phyloP scores from a whole-genome alignment of 2,888 invertebrate genomes.

The Apodemia zela region DNA sequence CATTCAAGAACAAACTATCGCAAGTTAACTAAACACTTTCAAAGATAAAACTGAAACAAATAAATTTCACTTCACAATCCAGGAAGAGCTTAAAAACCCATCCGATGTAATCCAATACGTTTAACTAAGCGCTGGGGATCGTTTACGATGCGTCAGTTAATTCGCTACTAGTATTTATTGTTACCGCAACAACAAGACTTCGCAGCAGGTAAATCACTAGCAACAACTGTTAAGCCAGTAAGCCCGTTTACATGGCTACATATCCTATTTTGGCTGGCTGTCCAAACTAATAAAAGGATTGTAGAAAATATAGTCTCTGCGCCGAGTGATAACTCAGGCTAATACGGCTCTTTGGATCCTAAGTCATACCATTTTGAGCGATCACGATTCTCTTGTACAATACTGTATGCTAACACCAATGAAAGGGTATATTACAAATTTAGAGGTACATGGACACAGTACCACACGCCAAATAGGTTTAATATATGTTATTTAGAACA shows the following conservation, averaged over 20 bases:
- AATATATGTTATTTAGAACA: slow-evolving; percentile 13
- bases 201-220: slow-evolving; percentile 44
- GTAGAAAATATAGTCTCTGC: slow-evolving; percentile 24
- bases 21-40: slow-evolving; percentile 15
- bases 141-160: slow-evolving; percentile 28
- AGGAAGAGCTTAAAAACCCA: slow-evolving; percentile 28
- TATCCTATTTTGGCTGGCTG: slow-evolving; percentile 28
- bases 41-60: slow-evolving; percentile 18
- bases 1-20: slow-evolving; percentile 2
- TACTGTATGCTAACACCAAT: slow-evolving; percentile 13
- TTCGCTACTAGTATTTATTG: slow-evolving; percentile 54
- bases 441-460: slow-evolving; percentile 5
- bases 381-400: slow-evolving; percentile 32
- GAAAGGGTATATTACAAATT: slow-evolving; percentile 9
- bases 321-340: slow-evolving; percentile 25
- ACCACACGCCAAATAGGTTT: slow-evolving; percentile 10
- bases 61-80: slow-evolving; percentile 20
- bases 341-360: slow-evolving; percentile 28
- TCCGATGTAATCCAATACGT: slow-evolving; percentile 30
- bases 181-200: slow-evolving; percentile 38
- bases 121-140: slow-evolving; percentile 26
- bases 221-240: slow-evolving; percentile 34
- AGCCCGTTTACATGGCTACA: slow-evolving; percentile 40
- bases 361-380: slow-evolving; percentile 31
- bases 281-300: slow-evolving; percentile 28